Evolutionary conservation across 2,113 vertebrate genomes (phyloP).

Genomic region (Notechis scutatus): DNA sequence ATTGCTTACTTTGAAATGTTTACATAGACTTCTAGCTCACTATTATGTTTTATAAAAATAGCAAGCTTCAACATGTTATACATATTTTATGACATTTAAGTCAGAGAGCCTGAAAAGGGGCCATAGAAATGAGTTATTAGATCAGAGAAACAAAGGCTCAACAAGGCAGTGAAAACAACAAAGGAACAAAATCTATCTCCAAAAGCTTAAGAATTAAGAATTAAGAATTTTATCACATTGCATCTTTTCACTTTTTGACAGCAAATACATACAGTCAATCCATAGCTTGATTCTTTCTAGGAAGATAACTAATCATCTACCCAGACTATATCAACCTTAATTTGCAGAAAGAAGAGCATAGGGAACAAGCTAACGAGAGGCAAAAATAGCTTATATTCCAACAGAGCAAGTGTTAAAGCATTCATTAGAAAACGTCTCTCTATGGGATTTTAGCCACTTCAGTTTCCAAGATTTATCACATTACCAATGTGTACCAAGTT

Average conservation of each 20-base stretch:
- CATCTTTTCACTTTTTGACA: neutral
- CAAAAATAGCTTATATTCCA: neutral
- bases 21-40: slow-evolving; percentile 26
- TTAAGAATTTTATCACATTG: neutral
- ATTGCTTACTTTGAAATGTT: accelerated
- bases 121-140: neutral
- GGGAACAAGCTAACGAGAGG: neutral
- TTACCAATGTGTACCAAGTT: neutral
- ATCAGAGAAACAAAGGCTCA: neutral
- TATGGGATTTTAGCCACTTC: slow-evolving; percentile 35
- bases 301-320: neutral
- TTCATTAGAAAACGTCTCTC: slow-evolving; percentile 13
- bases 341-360: neutral
- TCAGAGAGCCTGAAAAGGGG: neutral
- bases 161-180: neutral
- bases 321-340: neutral
- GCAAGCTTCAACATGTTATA: neutral
- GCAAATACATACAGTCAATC: neutral
- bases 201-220: neutral
- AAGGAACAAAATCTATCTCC: neutral
- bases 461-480: neutral
- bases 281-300: neutral
- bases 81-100: neutral
- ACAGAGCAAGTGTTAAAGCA: neutral
- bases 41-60: neutral